A percentile compares a stretch with the other conserved stretches of the same genome.
Conservation (phyloP, 2,888 invertebrate genomes). For the Eupithecia abbreviata region DNA sequence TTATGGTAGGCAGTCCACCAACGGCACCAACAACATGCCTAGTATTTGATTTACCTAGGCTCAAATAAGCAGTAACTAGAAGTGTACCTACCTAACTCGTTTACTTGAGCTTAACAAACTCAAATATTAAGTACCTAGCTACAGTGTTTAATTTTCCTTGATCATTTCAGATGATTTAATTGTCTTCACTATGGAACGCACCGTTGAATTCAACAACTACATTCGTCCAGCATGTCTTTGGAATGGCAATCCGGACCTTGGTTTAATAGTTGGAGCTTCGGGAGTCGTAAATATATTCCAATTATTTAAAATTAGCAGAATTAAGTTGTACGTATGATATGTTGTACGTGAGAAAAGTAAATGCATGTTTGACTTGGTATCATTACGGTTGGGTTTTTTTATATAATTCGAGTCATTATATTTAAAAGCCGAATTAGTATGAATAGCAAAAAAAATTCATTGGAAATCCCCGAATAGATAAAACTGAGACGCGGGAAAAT, state of each 20-base stretch:
- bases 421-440: not conserved
- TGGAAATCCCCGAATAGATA: not conserved
- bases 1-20: not conserved
- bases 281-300: conserved; percentile 67
- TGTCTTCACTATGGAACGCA: conserved; percentile 76
- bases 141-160: not conserved
- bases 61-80: not conserved
- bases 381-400: not conserved
- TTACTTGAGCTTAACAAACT: conserved; percentile 2
- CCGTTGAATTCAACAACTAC: conserved; percentile 74
- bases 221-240: conserved; percentile 85
- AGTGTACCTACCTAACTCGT: not conserved
- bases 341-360: not conserved
- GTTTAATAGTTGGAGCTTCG: conserved; percentile 66
- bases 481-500: not conserved
- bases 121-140: not conserved
- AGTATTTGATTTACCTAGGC: not conserved
- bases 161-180: conserved; percentile 80
- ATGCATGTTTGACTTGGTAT: not conserved
- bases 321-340: not conserved
- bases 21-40: not conserved
- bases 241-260: conserved; percentile 69
- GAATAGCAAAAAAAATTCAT: not conserved
- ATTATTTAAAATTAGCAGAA: not conserved
- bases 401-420: not conserved